Conservation (phyloP, 1,140 invertebrate species). For the Drosophila littoralis region DNA sequence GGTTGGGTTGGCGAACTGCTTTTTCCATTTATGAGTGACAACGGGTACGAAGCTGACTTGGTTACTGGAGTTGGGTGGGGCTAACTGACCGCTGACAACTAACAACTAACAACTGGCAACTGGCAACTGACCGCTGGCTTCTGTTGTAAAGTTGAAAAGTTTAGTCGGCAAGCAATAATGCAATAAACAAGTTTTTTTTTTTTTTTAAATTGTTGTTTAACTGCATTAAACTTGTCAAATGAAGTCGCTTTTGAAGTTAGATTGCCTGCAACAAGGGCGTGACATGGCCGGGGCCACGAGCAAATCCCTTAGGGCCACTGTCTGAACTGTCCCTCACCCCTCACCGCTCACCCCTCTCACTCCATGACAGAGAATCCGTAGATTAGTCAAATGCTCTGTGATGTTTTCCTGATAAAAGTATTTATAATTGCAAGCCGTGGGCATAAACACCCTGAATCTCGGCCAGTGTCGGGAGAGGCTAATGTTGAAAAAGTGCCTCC, state of each 20-base stretch:
- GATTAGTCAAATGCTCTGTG: slow-evolving; percentile 63
- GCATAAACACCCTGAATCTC: slow-evolving; percentile 44
- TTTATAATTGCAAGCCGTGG: slow-evolving; percentile 64
- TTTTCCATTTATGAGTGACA: slow-evolving; percentile 66
- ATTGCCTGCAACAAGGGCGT: slow-evolving; percentile 55
- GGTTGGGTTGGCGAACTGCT: slow-evolving; percentile 36
- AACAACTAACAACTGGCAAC: neutral
- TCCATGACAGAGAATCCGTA: slow-evolving; percentile 16
- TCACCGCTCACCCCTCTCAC: too few relatives aligned
- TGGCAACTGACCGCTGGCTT: slow-evolving; percentile 21
- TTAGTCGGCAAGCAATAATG: slow-evolving; percentile 68
- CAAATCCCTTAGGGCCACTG: slow-evolving; percentile 30
- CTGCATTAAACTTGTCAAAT: slow-evolving; percentile 80
- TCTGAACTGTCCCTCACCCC: slow-evolving; percentile 25
- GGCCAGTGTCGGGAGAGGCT: slow-evolving; percentile 14
- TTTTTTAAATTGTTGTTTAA: slow-evolving; percentile 68
- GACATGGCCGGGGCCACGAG: slow-evolving; percentile 19
- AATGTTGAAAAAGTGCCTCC: slow-evolving; percentile 11
- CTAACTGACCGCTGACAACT: slow-evolving; percentile 20
- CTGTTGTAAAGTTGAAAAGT: slow-evolving; percentile 59
- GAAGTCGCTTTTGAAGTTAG: slow-evolving; percentile 73
- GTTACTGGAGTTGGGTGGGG: slow-evolving; percentile 6
- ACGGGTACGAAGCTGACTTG: slow-evolving; percentile 13
- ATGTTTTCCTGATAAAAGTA: slow-evolving; percentile 63
- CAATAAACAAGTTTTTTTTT: slow-evolving; percentile 63